Conservation (phyloP, 2,113 vertebrate genomes). For the Neolamprologus ventralis region DNA sequence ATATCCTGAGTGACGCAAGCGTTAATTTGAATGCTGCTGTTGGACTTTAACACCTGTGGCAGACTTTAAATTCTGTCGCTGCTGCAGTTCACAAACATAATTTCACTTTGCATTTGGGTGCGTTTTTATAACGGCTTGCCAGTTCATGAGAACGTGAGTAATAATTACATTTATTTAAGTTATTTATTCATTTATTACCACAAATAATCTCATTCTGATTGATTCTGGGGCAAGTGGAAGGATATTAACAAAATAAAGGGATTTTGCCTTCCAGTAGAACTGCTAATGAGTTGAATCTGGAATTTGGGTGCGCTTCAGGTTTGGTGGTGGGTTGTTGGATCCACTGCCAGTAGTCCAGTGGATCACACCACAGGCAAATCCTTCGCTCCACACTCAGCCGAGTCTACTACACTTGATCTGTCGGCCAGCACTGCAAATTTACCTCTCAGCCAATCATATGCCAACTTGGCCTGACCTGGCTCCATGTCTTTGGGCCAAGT, state of each 20-base stretch:
- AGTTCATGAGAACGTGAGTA: not conserved
- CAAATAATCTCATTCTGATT: fast-evolving
- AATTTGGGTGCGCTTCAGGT: not conserved
- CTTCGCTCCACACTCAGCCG: not conserved
- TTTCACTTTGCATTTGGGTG: not conserved
- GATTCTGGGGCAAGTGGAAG: fast-evolving
- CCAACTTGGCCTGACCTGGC: not conserved
- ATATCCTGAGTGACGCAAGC: not conserved
- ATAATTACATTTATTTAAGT: not conserved
- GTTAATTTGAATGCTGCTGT: not conserved
- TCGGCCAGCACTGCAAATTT: not conserved
- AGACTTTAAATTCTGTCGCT: not conserved
- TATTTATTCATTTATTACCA: fast-evolving
- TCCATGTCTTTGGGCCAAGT: not conserved
- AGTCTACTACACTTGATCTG: not conserved
- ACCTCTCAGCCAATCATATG: not conserved
- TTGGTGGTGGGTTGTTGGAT: not conserved
- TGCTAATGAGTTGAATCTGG: fast-evolving
- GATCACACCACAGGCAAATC: not conserved
- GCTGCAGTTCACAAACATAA: fast-evolving
- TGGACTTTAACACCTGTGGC: not conserved
- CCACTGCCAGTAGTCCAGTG: not conserved
- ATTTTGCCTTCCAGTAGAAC: not conserved
- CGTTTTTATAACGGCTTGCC: fast-evolving
- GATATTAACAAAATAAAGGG: not conserved